Conservation (phyloP, 2,888 invertebrate species). For the Limnephilus marmoratus region DNA sequence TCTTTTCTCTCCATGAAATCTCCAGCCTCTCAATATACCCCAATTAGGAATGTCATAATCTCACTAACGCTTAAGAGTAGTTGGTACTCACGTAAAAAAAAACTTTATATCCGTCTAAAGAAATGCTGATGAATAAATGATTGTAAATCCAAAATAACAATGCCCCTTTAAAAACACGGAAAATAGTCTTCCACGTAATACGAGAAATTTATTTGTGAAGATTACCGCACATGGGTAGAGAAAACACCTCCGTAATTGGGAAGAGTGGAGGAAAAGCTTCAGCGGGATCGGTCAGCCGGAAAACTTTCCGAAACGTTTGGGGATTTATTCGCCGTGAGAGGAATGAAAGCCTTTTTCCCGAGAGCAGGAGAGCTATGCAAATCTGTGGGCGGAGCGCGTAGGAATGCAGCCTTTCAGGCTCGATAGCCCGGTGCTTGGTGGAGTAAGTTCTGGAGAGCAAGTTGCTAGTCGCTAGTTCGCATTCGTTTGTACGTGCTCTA, state of each 20-base stretch:
- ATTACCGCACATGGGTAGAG: neutral
- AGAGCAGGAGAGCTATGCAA: slow-evolving; percentile 15
- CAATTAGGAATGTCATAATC: too few relatives aligned
- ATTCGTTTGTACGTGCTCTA: neutral
- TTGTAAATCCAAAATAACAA: neutral
- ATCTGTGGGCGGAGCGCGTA: neutral
- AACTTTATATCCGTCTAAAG: too few relatives aligned
- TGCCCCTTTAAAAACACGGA: neutral
- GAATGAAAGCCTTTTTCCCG: slow-evolving; percentile 12
- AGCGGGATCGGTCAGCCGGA: slow-evolving; percentile 4
- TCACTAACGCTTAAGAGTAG: too few relatives aligned
- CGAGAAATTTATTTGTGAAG: neutral
- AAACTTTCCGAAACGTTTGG: neutral
- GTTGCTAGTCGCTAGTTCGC: neutral
- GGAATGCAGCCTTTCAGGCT: slow-evolving; percentile 7
- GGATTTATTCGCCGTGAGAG: slow-evolving; percentile 10
- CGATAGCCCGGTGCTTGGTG: neutral
- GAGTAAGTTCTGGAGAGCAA: neutral
- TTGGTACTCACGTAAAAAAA: too few relatives aligned
- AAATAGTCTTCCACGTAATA: neutral
- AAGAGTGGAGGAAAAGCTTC: slow-evolving; percentile 1
- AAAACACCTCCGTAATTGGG: slow-evolving; percentile 11
- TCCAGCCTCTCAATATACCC: too few relatives aligned
- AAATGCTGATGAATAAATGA: too few relatives aligned
- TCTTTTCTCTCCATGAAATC: too few relatives aligned